Evolutionary conservation across 2,113 vertebrate genomes (phyloP), one percentile per base, ranked within the genome.

Genomic region (Callorhinus ursinus): DNA sequence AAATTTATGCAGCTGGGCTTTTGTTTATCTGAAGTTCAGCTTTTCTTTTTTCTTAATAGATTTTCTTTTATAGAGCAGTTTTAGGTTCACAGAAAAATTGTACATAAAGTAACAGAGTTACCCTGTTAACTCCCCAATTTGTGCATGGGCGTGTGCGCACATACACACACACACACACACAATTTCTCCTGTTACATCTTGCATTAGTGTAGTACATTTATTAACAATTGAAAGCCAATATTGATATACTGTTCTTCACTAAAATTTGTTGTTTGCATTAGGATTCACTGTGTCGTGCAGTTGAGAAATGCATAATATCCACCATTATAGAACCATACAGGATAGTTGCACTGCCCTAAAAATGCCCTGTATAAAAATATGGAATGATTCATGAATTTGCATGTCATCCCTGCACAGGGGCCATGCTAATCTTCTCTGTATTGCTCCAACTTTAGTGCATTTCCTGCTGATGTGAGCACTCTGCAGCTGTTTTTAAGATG

Each of bases 181-280:
- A 28, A 36, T 93, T 90, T 93, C 77, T 90, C 33, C 61, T 89
- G 18, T 82, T 91, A 87, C 13, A 77, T 91, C 59, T 87, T 94
- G 84, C 7, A 13, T 86, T 93, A 53, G 1, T 83, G 1, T 67
- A n/a, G 13, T 87, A 28, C 26, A 46, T 76, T 92, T 69, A 63
- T 84, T 81, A 95, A 92, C 51, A 91, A 2, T 59, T 89, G 79
- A 85, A 46, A 96, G 69, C 79, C 74, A 67, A 7, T 87, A 36
- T 49, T 87, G 82, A 42, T 89, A 57, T 12, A 22, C 33, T 81
- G 5, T 76, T 84, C 46, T 24, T 97, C 55, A 49, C 28, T 71
- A 36, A 77, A 87, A 10, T 91, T 18, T 94, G 3, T 39, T 65
- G 33, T 88, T 82, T 88, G 61, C 81, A 21, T 74, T 91, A 42